Percentiles rank a stretch among this genome's conserved stretches.
Conservation (phyloP, 2,113 vertebrate species). For the Rafetus swinhoei region DNA sequence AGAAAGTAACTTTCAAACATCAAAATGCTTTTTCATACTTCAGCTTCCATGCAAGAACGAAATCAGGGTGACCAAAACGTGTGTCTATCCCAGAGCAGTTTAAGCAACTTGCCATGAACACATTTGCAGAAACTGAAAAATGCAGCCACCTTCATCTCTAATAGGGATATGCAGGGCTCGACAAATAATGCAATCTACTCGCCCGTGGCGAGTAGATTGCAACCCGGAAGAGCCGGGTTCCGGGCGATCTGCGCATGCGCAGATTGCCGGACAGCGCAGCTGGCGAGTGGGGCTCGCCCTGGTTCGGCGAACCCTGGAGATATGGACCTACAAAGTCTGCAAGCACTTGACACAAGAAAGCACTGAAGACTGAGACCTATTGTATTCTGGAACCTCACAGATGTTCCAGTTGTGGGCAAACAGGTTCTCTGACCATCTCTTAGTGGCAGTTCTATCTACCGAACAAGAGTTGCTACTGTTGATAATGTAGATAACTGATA, state of each 20-base stretch:
- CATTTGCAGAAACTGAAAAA: not conserved
- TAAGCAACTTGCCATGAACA: not conserved
- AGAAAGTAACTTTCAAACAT: not conserved
- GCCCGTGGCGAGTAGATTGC: too few relatives aligned
- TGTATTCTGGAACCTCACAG: not conserved
- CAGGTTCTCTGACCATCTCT: not conserved
- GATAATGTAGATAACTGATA: not conserved
- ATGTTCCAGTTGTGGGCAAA: not conserved
- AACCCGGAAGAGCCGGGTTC: too few relatives aligned
- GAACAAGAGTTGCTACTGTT: not conserved
- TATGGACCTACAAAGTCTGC: not conserved
- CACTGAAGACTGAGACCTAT: not conserved
- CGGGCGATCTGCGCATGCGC: too few relatives aligned
- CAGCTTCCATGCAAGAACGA: not conserved
- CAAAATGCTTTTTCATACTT: not conserved
- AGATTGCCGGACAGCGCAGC: too few relatives aligned
- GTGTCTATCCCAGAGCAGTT: not conserved
- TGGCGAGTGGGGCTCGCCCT: too few relatives aligned
- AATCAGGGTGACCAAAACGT: not conserved
- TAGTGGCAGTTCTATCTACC: not conserved
- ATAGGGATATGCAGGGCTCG: too few relatives aligned
- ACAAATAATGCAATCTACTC: too few relatives aligned
- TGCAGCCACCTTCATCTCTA: not conserved
- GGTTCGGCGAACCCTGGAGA: too few relatives aligned
- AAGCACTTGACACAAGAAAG: not conserved